phyloP scores from a whole-genome alignment of 2,888 invertebrate genomes.

The Zootermopsis nevadensis region DNA sequence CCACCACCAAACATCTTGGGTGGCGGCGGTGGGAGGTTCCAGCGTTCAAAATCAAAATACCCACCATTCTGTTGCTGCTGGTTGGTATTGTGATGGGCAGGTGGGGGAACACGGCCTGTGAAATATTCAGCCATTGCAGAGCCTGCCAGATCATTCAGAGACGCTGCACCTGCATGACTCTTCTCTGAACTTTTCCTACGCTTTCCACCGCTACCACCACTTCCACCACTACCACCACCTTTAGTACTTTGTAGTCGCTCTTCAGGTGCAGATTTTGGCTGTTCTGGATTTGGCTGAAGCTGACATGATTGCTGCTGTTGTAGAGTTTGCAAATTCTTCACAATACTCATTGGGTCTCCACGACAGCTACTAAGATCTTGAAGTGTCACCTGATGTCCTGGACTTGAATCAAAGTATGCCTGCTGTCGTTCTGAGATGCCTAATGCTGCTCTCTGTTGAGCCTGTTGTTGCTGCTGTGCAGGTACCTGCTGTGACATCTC shows the following conservation, averaged over 20 bases:
- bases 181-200: conserved; percentile 74
- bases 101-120: conserved; percentile 75
- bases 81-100: conserved; percentile 75
- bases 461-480: conserved; percentile 64
- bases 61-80: conserved; percentile 72
- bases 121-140: conserved; percentile 67
- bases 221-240: conserved; percentile 50
- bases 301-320: conserved; percentile 66
- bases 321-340: conserved; percentile 75
- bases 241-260: conserved; percentile 39
- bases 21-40: conserved; percentile 79
- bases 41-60: conserved; percentile 84
- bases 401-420: conserved; percentile 74
- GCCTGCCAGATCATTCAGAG: conserved; percentile 68
- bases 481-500: conserved; percentile 66
- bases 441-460: conserved; percentile 64
- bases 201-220: conserved; percentile 57
- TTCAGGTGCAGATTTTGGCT: conserved; percentile 48
- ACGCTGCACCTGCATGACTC: conserved; percentile 60
- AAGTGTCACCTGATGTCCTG: conserved; percentile 69
- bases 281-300: conserved; percentile 63
- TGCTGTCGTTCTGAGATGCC: conserved; percentile 70
- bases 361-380: conserved; percentile 80
- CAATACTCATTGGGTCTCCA: conserved; percentile 81
- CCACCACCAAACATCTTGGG: conserved; percentile 76